Percentiles rank a stretch among this genome's conserved stretches.
Evolutionary conservation across 2,888 invertebrate genomes (phyloP).

Genomic region (Bhutanitis thaidina): DNA sequence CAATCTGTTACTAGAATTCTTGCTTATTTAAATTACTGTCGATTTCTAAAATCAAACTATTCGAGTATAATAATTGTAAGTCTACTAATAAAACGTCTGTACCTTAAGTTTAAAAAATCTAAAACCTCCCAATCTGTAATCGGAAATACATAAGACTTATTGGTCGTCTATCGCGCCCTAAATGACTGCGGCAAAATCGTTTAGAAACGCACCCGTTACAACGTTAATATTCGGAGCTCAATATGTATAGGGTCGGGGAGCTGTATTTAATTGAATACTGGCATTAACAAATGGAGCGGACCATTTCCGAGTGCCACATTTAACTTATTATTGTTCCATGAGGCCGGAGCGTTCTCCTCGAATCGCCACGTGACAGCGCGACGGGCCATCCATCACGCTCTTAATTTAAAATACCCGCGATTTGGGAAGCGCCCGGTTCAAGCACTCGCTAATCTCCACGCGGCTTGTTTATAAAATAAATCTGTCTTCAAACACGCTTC

Average conservation of each 20-base stretch:
- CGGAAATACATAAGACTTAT: no score
- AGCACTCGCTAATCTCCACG: slow-evolving; percentile 64
- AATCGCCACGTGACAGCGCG: slow-evolving; percentile 63
- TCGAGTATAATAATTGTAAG: no score
- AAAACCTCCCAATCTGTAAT: no score
- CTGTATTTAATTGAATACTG: slow-evolving; percentile 76
- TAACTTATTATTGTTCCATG: slow-evolving; percentile 74
- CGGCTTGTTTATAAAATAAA: slow-evolving; percentile 59
- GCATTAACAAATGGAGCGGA: slow-evolving; percentile 75
- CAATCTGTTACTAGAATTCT: no score
- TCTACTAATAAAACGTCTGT: no score
- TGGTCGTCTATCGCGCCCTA: slow-evolving; percentile 31
- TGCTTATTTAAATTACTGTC: no score
- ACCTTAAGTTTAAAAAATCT: no score
- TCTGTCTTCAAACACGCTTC: slow-evolving; percentile 57
- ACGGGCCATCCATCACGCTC: slow-evolving; percentile 74
- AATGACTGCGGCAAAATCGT: slow-evolving; percentile 42
- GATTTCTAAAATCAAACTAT: no score
- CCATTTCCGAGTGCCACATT: slow-evolving; percentile 72
- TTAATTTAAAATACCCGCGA: slow-evolving; percentile 76
- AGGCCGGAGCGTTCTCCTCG: slow-evolving; percentile 54
- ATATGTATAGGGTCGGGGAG: slow-evolving; percentile 59
- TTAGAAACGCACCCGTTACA: slow-evolving; percentile 51
- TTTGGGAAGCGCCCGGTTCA: slow-evolving; percentile 54
- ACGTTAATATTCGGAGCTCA: slow-evolving; percentile 56